Conservation (phyloP, 2,797 vertebrate species). For the Huso huso region DNA sequence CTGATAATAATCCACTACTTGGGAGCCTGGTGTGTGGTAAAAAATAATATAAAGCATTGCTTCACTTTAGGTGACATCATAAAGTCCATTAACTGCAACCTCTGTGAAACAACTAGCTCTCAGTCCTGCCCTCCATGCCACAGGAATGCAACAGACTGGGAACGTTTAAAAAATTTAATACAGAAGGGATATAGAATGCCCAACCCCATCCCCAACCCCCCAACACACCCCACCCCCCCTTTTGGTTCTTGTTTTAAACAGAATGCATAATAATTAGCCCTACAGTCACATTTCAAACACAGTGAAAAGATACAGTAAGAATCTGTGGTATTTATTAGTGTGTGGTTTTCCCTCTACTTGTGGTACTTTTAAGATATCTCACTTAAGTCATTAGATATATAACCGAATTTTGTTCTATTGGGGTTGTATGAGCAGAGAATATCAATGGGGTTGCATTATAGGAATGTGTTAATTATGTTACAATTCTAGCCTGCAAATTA, state of each 20-base stretch:
- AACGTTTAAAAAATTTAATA: background rate
- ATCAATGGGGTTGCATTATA: slow-evolving; percentile 6
- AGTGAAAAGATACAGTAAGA: slow-evolving; percentile 3
- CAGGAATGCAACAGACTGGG: slow-evolving; percentile 3
- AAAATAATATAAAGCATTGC: background rate
- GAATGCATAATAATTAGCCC: background rate
- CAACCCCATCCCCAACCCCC: too few species aligned
- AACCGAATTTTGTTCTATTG: background rate
- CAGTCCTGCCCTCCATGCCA: background rate
- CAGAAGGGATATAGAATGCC: background rate
- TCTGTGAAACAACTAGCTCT: background rate
- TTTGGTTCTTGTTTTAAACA: background rate
- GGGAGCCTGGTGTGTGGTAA: slow-evolving; percentile 6
- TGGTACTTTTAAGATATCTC: slow-evolving; percentile 11
- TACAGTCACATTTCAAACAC: background rate
- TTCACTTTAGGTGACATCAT: slow-evolving; percentile 7
- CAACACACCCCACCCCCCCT: background rate
- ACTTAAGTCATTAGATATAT: slow-evolving; percentile 2
- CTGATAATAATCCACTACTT: background rate
- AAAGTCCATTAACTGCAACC: background rate
- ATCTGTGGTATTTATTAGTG: slow-evolving; percentile 10
- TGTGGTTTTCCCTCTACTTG: slow-evolving; percentile 1
- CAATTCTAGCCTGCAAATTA: background rate
- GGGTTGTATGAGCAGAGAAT: background rate
- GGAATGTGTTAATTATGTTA: slow-evolving; percentile 5